These are phyloP conservation scores for Peromyscus californicus DNA, from an alignment of 2,113 vertebrate genomes.

Conservation along the genomic window DNA sequence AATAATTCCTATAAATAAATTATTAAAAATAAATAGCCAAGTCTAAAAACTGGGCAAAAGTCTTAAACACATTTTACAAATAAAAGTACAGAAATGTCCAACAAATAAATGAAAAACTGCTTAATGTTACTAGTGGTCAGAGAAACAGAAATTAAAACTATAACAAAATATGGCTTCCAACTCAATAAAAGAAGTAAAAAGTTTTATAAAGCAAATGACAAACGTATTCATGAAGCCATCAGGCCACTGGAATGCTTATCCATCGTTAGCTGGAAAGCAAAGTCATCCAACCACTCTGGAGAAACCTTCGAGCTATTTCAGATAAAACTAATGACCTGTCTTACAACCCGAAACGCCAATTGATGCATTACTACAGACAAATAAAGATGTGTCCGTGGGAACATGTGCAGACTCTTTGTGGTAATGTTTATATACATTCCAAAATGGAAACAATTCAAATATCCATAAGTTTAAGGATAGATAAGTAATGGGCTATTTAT, in stretches of 20 bases:
- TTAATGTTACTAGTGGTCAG: neutral
- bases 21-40: neutral
- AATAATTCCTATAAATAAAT: neutral
- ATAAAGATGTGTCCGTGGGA: neutral
- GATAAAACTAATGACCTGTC: neutral
- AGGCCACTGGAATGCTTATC: neutral
- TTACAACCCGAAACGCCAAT: neutral
- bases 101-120: neutral
- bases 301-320: neutral
- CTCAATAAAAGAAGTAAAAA: neutral
- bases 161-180: neutral
- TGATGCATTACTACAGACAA: neutral
- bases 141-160: neutral
- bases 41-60: neutral
- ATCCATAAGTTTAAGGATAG: neutral
- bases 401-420: neutral
- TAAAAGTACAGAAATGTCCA: neutral
- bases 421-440: neutral
- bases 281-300: neutral
- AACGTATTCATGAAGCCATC: neutral
- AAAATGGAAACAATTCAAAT: constrained; percentile 3
- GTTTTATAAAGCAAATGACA: neutral
- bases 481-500: neutral
- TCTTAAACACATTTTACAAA: neutral
- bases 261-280: neutral